Evolutionary conservation across 2,888 invertebrate genomes (phyloP), one percentile per base, ranked within the genome.

Genomic region (Clitarchus hookeri): DNA sequence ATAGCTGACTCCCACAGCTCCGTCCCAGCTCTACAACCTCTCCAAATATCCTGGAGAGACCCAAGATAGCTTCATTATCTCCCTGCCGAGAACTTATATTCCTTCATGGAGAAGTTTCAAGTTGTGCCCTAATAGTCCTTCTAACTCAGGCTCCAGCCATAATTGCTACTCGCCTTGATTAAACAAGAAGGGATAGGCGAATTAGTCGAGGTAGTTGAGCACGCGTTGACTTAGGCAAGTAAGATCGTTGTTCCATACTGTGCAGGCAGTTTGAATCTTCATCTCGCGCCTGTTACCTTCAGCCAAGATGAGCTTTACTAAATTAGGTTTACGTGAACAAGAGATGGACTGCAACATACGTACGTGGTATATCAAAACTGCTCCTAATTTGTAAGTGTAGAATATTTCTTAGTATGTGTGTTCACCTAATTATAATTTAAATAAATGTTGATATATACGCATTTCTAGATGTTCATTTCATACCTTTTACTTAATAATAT

Each of bases 31-130:
- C 16, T 48, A 23, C 12, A 65, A n/a, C 65, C 36, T 16, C 65
- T 23, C 0, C 65, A n/a, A 65, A 6, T 65, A 65, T n/a, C 48
- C 23, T 23, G 65, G n/a, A 65, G 65, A 65, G 48, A 9, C 65
- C 65, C 65, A n/a, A n/a, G 65, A 65, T 65, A 65, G 65, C 65
- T 65, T 65, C 65, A 65, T 65, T 65, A 65, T 23, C 65, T 65
- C 65, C 65, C 13, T 19, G n/a, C 65, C n/a, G 8, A 65, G 23
- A 1, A 65, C 65, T 65, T 65, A 65, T 65, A 65, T 65, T 65
- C 65, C 65, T 65, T 8, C 23, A 8, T 19, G 8, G n/a, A n/a
- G 65, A 65, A 65, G 65, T 65, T 65, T 65, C 65, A 16, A 65
- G 65, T 23, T 23, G 23, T 23, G 65, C 65, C 19, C 65, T 65